Conservation (phyloP, 35 echinoderm and acorn worm genomes). For the Apostichopus parvimensis region DNA sequence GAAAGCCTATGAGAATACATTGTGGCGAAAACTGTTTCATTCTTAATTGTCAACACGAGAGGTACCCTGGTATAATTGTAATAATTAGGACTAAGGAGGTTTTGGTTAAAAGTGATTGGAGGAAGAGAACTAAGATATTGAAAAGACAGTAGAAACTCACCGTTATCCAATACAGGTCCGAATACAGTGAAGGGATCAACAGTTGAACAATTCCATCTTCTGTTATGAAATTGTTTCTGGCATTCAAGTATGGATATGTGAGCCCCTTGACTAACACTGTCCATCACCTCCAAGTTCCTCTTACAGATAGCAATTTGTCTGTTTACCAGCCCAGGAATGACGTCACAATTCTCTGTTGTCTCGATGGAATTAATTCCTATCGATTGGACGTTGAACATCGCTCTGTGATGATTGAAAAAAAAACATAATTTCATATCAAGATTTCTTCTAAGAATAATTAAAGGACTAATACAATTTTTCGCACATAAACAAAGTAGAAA, state of each 20-base stretch:
- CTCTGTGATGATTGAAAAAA: conserved; percentile 57
- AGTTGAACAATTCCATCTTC: conserved; percentile 97
- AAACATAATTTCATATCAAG: neutral
- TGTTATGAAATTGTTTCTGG: conserved; percentile 82
- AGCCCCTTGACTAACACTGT: conserved; percentile 84
- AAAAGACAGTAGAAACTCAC: conserved; percentile 39
- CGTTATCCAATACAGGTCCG: conserved; percentile 90
- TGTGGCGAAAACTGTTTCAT: no score
- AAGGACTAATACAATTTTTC: neutral
- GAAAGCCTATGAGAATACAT: no score
- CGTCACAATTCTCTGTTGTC: conserved; percentile 79
- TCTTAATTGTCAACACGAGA: no score
- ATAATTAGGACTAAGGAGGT: no score
- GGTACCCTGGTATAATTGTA: no score
- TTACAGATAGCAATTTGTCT: conserved; percentile 90
- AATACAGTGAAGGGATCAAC: conserved; percentile 71
- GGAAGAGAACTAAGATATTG: no score
- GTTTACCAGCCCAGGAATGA: conserved; percentile 80
- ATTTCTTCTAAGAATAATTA: neutral
- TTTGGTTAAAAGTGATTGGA: no score
- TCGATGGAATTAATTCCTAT: conserved; percentile 77
- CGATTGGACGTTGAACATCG: conserved; percentile 84
- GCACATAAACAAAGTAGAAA: no score
- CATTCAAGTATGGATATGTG: conserved; percentile 81
- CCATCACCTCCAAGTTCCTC: conserved; percentile 90